Percentiles rank a stretch among this genome's conserved stretches.
Evolutionary conservation across 92 coral and sea anemone species (phyloP).

Genomic region (Epizoanthus rinbou): DNA sequence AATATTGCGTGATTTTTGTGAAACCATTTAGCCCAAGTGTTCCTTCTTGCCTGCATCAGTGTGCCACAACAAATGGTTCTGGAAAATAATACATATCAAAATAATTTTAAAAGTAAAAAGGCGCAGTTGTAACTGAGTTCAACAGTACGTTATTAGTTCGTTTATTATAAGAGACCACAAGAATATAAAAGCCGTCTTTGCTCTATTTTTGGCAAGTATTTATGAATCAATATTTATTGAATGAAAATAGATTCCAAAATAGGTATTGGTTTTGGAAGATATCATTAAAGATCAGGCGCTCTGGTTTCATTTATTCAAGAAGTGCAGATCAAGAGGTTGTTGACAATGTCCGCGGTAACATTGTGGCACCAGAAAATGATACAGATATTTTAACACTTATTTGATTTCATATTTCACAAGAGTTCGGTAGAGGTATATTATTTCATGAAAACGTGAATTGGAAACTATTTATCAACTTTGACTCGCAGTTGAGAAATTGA

Average conservation of each 20-base stretch:
- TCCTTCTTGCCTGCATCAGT: no score
- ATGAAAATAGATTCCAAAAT: constrained; percentile 18
- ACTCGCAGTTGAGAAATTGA: not conserved
- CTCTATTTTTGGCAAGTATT: constrained; percentile 10
- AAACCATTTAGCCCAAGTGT: no score
- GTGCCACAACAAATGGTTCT: no score
- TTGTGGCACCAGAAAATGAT: not conserved
- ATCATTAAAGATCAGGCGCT: constrained; percentile 1
- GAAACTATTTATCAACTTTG: not conserved
- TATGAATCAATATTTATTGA: constrained; percentile 20
- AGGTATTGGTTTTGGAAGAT: not conserved
- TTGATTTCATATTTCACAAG: not conserved
- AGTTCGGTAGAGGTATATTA: not conserved
- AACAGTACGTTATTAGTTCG: not conserved
- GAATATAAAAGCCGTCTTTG: not conserved
- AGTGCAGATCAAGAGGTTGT: not conserved
- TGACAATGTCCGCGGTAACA: not conserved
- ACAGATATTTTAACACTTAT: not conserved
- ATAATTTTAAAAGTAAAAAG: no score
- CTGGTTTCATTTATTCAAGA: not conserved
- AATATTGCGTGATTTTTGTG: no score
- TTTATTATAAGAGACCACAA: not conserved
- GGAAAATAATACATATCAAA: no score
- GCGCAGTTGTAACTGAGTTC: no score
- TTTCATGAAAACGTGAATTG: not conserved